Evolutionary conservation across 2,797 vertebrate genomes (phyloP), one percentile per base, ranked within the genome.

Genomic region (Columba guinea): DNA sequence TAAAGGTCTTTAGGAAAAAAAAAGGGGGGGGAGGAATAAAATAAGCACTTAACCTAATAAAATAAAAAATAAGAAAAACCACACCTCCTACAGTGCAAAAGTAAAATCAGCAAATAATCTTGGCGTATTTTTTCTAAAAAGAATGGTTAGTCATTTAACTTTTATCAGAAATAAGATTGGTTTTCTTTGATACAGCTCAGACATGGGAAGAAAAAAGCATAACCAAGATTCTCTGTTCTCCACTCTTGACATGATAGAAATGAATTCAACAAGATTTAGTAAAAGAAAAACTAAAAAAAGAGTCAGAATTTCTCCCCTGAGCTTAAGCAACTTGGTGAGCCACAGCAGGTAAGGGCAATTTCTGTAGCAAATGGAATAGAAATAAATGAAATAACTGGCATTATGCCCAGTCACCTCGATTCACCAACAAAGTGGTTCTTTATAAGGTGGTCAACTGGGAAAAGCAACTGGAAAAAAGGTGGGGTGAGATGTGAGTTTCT

Each of bases 31-130:
- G 39, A 3, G 4, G 46, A 92, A 92, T 71, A 93, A 97, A 63
- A 71, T 15, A 55, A 95, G 95, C 64, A 69, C 26, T 79, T 56
- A 55, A 89, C 89, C 65, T 93, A 94, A 94, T 81, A 95, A 91
- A 93, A 96, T 48, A 39, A 39, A 95, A 91, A 93, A 95, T 46
- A 95, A 93, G 92, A 94, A 95, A 93, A 93, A 87, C 96, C 91
- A 68, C 34, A 76, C 22, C 12, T 77, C 87, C 30, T 74, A 85
- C 14, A 87, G 44, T 82, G 76, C 80, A 94, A 63, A 91, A 96
- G 30, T 86, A 55, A 97, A 97, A 94, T 26, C 6, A 85, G 63
- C 14, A 93, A 94, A 97, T 95, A 97, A 96, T 83, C 58, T 74
- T 91, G 77, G 48, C 46, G 87, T 90, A 83, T n/a, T 87, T 84